Evolutionary conservation across 1,140 invertebrate genomes (phyloP).

Genomic region (Ceratina calcarata): DNA sequence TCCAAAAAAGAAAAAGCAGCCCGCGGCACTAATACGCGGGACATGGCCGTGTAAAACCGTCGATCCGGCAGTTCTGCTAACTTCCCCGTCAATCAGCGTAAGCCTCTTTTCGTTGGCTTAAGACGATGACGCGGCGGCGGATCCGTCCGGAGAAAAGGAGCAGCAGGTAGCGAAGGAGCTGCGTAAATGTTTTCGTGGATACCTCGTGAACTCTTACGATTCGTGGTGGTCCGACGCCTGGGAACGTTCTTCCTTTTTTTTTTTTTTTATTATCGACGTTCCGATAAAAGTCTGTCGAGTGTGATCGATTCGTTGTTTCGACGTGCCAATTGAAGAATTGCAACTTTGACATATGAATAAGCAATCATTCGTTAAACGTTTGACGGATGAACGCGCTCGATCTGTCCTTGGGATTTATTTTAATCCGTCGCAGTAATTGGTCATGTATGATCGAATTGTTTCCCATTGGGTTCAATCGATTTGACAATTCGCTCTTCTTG

Average conservation of each 20-base stretch:
- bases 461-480: too few species aligned
- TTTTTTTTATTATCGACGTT: too few species aligned
- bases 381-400: too few species aligned
- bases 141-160: slow-evolving; percentile 10
- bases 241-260: neutral
- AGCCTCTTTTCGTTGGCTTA: slow-evolving; percentile 63
- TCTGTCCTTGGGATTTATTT: too few species aligned
- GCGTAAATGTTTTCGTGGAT: slow-evolving; percentile 43
- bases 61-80: slow-evolving; percentile 56
- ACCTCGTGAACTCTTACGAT: neutral
- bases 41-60: slow-evolving; percentile 58
- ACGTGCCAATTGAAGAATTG: neutral
- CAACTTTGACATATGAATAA: too few species aligned
- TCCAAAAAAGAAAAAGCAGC: neutral
- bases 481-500: too few species aligned
- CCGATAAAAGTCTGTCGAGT: neutral
- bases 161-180: slow-evolving; percentile 2
- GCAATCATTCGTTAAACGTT: too few species aligned
- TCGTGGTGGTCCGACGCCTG: slow-evolving; percentile 15
- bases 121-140: slow-evolving; percentile 43
- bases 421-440: too few species aligned
- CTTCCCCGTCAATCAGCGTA: slow-evolving; percentile 62
- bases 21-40: slow-evolving; percentile 53
- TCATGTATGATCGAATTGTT: too few species aligned
- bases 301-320: neutral